Evolutionary conservation across 2,113 vertebrate genomes (phyloP), one percentile per base, ranked within the genome.

Genomic region (Leuciscus idus): DNA sequence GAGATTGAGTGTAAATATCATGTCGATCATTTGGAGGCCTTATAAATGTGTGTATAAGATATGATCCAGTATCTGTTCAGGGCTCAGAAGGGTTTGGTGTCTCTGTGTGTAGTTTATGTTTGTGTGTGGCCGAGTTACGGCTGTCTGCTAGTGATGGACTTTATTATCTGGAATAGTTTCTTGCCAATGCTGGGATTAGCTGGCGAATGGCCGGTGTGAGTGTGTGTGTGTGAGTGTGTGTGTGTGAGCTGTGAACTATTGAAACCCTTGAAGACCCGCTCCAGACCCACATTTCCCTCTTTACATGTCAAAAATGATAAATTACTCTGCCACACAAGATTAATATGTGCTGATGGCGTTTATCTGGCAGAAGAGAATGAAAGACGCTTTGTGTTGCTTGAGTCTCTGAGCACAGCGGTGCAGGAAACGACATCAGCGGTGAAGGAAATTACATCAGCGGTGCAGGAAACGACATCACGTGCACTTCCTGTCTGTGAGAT

Each of bases 261-360:
- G 48, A 6, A 78, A 74, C 43, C 85, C 75, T 83, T 86, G 66
- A 75, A 86, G 86, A 86, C 86, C 76, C 88, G 52, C 23, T 87
- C 86, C 87, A 39, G 86, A 81, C 77, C 87, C 46, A 26, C 72
- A 86, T 90, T 88, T 91, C 91, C 89, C 89, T 91, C 89, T 92
- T 90, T 84, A 92, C 80, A 91, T 91, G 90, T 90, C 90, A 92
- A 55, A 84, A 78, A 92, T 92, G 92, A 93, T 91, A 89, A 93
- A 93, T 93, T 75, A 90, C 81, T 87, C 90, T 89, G 85, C 89
- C 88, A 85, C 82, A 90, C 88, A 86, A 88, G 87, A 93, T 92
- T 90, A 90, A 90, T 89, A 87, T 73, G 57, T 74, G 90, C 90
- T 85, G 89, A 82, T 85, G 72, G 77, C 28, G 72, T 83, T 90